These are phyloP conservation scores for Epinephelus awoara DNA, from an alignment of 2,797 vertebrate species.

Conservation along the genomic window DNA sequence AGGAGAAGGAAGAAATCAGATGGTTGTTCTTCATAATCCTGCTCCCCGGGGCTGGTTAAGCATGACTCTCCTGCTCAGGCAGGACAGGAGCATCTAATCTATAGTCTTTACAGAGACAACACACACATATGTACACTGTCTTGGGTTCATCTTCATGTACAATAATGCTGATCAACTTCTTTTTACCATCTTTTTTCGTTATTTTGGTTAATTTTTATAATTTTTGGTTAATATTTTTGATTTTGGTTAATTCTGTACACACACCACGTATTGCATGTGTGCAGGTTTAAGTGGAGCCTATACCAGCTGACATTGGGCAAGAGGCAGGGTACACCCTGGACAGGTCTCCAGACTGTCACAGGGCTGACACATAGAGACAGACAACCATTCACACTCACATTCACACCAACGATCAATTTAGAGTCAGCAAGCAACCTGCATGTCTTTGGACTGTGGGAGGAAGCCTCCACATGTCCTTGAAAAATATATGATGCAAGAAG, in stretches of 20 bases:
- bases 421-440: too few species aligned
- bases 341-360: too few species aligned
- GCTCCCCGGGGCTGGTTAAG: slow-evolving; percentile 90
- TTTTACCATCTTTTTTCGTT: background rate
- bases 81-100: slow-evolving; percentile 17
- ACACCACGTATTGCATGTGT: background rate
- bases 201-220: background rate
- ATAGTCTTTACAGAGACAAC: slow-evolving; percentile 4
- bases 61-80: slow-evolving; percentile 64
- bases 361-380: too few species aligned
- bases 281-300: background rate
- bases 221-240: too few species aligned
- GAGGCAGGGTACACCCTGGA: too few species aligned
- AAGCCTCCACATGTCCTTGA: too few species aligned
- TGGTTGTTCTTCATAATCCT: slow-evolving; percentile 91
- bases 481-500: too few species aligned
- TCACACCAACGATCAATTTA: too few species aligned
- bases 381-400: too few species aligned
- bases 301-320: too few species aligned
- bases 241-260: background rate
- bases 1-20: slow-evolving; percentile 68
- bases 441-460: too few species aligned
- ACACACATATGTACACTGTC: background rate
- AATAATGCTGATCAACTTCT: background rate
- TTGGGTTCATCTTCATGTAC: slow-evolving; percentile 1